Evolutionary conservation across 2,113 vertebrate genomes (phyloP), one percentile per base, ranked within the genome.

Genomic region (Hoplias malabaricus): DNA sequence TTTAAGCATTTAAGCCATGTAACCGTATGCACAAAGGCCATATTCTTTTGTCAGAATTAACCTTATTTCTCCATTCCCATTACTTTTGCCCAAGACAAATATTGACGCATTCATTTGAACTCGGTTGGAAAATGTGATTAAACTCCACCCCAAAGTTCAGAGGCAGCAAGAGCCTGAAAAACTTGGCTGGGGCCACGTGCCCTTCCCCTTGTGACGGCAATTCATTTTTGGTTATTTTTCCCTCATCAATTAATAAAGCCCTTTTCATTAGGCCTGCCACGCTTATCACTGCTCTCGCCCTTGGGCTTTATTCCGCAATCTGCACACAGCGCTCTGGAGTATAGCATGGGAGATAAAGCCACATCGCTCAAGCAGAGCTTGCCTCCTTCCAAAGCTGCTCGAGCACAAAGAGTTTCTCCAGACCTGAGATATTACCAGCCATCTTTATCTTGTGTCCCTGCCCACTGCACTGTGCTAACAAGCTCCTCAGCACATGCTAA

Each of bases 251-350:
- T 62, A 61, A 62, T 62, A 33, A 73, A 62, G 40, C 10, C 19
- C 40, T 61, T 46, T 61, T 73, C 71, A 62, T 61, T 73, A 73
- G 71, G 23, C n/a, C 57, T 9, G 40, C 66, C 42, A 25, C 48
- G 66, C 66, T 69, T 69, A 69, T 69, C 66, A 4, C 31, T 40
- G n/a, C 38, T 21, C 4, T n/a, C 7, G 42, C 25, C 66, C 66
- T 31, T 69, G 25, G 66, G 25, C 16, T 48, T 68, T 29, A 27
- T 31, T 48, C 42, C 9, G 7, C 56, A 57, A 57, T 57, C 50
- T 72, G 11, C 50, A 29, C 53, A 19, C 27, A 10, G 23, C 2
- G 25, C 56, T 4, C 56, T 5, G 25, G 54, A 46, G 40, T 61
- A 33, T 16, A 23, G 13, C 1, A 25, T 43, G 65, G 4, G 1